phyloP scores from a whole-genome alignment of 1,140 invertebrate genomes.

The Zelostemma sp. region DNA sequence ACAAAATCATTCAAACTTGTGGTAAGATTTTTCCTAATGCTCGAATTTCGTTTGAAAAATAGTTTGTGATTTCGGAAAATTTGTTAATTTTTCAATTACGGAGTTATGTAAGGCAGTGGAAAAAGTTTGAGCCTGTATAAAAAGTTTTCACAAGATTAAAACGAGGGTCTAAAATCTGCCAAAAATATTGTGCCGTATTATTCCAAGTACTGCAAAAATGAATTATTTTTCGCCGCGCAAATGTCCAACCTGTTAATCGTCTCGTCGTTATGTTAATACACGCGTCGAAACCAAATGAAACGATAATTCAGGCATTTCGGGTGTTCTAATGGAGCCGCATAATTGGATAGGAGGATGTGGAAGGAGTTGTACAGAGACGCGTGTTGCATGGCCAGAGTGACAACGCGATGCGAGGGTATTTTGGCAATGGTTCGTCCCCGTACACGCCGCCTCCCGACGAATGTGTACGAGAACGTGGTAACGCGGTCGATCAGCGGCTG shows the following conservation, averaged over 20 bases:
- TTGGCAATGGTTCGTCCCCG: slow-evolving; percentile 26
- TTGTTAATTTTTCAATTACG: no score
- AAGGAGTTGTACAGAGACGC: slow-evolving; percentile 41
- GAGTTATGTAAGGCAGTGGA: no score
- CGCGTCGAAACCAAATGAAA: slow-evolving; percentile 51
- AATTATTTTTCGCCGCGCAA: neutral
- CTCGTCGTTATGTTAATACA: slow-evolving; percentile 56
- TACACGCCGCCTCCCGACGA: slow-evolving; percentile 32
- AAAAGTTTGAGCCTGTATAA: no score
- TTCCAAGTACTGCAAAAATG: neutral
- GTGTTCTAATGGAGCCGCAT: slow-evolving; percentile 52
- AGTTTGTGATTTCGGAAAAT: no score
- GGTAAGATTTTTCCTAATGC: no score
- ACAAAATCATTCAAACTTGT: no score
- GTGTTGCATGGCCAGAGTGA: slow-evolving; percentile 43
- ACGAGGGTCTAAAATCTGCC: no score
- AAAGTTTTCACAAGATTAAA: no score
- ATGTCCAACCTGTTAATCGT: slow-evolving; percentile 50
- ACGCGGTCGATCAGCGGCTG: slow-evolving; percentile 46
- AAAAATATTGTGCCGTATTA: neutral
- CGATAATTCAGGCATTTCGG: slow-evolving; percentile 54
- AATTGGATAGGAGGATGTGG: slow-evolving; percentile 52
- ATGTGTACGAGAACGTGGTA: slow-evolving; percentile 45
- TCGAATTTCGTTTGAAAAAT: no score
- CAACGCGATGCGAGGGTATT: slow-evolving; percentile 35